phyloP scores from a whole-genome alignment of 1,140 invertebrate species.

The Aphis gossypii region DNA sequence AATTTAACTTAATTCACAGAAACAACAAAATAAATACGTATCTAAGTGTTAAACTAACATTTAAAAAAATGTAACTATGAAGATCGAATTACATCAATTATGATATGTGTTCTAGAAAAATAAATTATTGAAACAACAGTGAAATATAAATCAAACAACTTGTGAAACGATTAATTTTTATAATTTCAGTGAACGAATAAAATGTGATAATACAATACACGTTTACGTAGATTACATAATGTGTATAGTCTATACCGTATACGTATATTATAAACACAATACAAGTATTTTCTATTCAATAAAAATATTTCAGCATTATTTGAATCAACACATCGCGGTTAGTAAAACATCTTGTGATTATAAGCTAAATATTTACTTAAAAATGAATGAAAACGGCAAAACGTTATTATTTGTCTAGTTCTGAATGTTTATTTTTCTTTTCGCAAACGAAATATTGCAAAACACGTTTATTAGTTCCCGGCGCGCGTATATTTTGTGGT shows the following conservation, averaged over 20 bases:
- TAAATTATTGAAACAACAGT: not conserved
- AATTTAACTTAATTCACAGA: not conserved
- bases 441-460: not conserved
- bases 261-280: too few species aligned
- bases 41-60: not conserved
- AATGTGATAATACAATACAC: not conserved
- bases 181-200: not conserved
- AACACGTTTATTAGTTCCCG: not conserved
- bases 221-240: not conserved
- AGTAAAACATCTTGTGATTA: not conserved
- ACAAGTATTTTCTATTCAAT: not conserved
- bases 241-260: not conserved
- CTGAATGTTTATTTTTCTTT: not conserved
- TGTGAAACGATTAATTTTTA: not conserved
- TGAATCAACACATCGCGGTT: not conserved
- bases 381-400: not conserved
- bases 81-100: not conserved
- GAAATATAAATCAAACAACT: not conserved
- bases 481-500: not conserved
- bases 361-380: not conserved
- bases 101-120: not conserved
- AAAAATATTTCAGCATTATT: not conserved
- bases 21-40: not conserved
- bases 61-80: not conserved
- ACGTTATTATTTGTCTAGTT: constrained; percentile 5